These are phyloP conservation scores for Meleagris gallopavo DNA, from an alignment of 2,113 vertebrate species.

Conservation along the genomic window DNA sequence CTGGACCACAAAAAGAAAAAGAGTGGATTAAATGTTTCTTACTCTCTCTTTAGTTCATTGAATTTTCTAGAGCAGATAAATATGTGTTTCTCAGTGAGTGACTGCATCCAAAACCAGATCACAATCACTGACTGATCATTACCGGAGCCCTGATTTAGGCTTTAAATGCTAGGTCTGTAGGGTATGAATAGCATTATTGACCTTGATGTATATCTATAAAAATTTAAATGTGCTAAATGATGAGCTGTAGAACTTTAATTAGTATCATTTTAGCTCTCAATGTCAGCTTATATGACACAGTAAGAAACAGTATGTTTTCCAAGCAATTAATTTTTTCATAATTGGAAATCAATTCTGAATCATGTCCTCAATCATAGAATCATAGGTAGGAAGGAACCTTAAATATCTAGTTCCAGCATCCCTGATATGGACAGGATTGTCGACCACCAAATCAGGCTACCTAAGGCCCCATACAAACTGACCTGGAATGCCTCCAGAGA, in stretches of 20 bases:
- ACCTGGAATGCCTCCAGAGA: background rate
- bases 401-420: too few relatives aligned
- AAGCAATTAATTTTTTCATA: conserved; percentile 64
- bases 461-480: too few relatives aligned
- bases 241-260: conserved; percentile 48
- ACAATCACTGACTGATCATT: conserved; percentile 10
- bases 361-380: background rate
- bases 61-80: conserved; percentile 2
- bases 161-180: conserved; percentile 16
- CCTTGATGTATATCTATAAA: conserved; percentile 39
- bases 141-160: background rate
- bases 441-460: too few relatives aligned
- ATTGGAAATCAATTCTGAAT: conserved; percentile 61
- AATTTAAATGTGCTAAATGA: conserved; percentile 62
- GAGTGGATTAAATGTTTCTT: background rate
- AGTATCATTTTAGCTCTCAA: conserved; percentile 4
- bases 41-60: background rate
- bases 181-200: conserved; percentile 30
- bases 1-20: background rate
- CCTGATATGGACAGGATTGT: too few relatives aligned
- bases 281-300: background rate
- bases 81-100: background rate
- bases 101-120: background rate
- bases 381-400: too few relatives aligned
- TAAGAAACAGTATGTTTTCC: conserved; percentile 50